These are phyloP conservation scores for Toxonevra muliebris DNA, from an alignment of 2,888 invertebrate genomes.

Conservation along the genomic window DNA sequence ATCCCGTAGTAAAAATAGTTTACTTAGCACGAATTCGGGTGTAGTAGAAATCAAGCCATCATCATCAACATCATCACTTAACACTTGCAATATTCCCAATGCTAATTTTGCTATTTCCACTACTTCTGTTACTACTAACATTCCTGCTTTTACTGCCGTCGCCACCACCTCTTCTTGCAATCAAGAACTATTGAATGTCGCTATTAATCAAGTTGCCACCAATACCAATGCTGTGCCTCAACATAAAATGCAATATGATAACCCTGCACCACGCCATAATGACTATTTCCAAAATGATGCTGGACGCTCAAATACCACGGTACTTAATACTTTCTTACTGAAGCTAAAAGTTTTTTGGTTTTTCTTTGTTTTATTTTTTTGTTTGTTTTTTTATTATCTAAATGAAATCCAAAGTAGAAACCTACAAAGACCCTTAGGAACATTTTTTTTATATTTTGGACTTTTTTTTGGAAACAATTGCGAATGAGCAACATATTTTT, in stretches of 20 bases:
- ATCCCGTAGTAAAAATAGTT: neutral
- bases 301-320: conserved; percentile 64
- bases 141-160: conserved; percentile 42
- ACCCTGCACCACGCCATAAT: conserved; percentile 46
- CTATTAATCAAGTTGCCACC: neutral
- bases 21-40: neutral
- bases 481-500: too few species aligned
- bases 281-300: conserved; percentile 46
- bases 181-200: conserved; percentile 38
- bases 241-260: conserved; percentile 59
- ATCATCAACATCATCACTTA: neutral
- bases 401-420: conserved; percentile 23
- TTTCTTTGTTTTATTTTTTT: conserved; percentile 28
- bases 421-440: conserved; percentile 31
- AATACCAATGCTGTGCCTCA: neutral
- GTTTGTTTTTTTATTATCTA: conserved; percentile 13
- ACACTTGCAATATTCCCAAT: neutral
- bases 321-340: conserved; percentile 63
- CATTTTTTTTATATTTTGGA: neutral
- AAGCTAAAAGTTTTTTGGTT: neutral
- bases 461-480: too few species aligned
- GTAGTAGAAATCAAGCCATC: conserved; percentile 2
- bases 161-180: conserved; percentile 42
- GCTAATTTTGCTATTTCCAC: conserved; percentile 5
- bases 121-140: conserved; percentile 20